Conservation (phyloP, 2,888 invertebrate species). For the Lasioglossum leucozonium region DNA sequence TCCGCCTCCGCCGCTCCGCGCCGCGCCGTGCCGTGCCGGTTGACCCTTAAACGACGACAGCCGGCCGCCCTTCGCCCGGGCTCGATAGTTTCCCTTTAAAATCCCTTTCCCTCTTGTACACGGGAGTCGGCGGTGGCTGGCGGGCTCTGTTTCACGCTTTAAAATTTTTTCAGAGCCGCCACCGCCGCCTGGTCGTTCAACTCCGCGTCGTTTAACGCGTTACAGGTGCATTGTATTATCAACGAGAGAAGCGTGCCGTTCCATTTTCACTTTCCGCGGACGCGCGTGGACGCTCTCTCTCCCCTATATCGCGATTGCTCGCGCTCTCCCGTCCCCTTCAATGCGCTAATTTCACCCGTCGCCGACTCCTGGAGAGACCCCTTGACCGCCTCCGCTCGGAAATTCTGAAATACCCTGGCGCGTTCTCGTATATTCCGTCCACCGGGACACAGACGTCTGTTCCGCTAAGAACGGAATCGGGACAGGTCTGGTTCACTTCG, state of each 20-base stretch:
- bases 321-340: neutral
- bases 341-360: neutral
- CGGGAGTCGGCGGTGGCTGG: neutral
- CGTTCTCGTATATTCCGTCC: neutral
- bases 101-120: constrained; percentile 44
- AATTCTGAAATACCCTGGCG: neutral
- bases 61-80: constrained; percentile 30
- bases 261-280: constrained; percentile 52
- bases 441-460: neutral
- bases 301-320: neutral
- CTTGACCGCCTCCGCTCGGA: neutral
- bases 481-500: neutral
- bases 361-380: neutral
- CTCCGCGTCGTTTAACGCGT: constrained; percentile 53
- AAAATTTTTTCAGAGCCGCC: constrained; percentile 29
- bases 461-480: neutral
- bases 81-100: constrained; percentile 54
- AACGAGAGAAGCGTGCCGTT: constrained; percentile 32
- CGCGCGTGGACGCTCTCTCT: constrained; percentile 15
- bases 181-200: constrained; percentile 5
- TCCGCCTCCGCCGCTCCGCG: too few species aligned
- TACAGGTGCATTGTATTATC: constrained; percentile 42
- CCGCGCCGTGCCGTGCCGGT: neutral
- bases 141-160: constrained; percentile 45
- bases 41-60: constrained; percentile 42